A percentile compares a stretch with the other conserved stretches of the same genome.
Conservation (phyloP, 1,140 invertebrate genomes). For the Triops cancriformis region DNA sequence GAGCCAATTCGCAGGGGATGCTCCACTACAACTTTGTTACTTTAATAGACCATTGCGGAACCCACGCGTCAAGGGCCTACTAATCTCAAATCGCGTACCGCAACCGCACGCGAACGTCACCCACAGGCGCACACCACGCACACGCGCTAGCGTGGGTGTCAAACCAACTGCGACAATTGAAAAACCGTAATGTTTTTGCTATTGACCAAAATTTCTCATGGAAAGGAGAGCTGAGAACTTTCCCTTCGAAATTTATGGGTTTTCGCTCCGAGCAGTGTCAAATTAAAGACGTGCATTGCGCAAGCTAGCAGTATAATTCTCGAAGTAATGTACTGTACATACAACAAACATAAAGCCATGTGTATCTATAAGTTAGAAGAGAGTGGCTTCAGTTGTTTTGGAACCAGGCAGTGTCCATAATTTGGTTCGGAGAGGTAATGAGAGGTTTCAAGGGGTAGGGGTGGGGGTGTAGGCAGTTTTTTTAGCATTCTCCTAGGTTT, state of each 20-base stretch:
- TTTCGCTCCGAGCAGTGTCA: not conserved
- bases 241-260: not conserved
- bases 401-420: too few species aligned
- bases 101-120: not conserved
- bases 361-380: too few species aligned
- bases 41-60: slow-evolving; percentile 1
- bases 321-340: too few species aligned
- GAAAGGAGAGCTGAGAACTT: not conserved
- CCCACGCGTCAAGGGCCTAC: slow-evolving; percentile 9
- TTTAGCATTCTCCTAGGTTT: too few species aligned
- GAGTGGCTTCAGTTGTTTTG: too few species aligned
- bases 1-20: not conserved
- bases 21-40: not conserved
- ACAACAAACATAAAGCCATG: too few species aligned
- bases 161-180: not conserved
- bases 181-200: not conserved
- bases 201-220: not conserved
- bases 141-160: not conserved
- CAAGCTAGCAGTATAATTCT: not conserved
- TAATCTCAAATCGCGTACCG: not conserved
- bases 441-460: too few species aligned
- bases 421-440: too few species aligned
- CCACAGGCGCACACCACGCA: not conserved
- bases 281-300: not conserved
- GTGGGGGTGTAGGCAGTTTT: too few species aligned